Conservation (phyloP, 92 coral and sea anemone species). For the Blastomussa wellsi region DNA sequence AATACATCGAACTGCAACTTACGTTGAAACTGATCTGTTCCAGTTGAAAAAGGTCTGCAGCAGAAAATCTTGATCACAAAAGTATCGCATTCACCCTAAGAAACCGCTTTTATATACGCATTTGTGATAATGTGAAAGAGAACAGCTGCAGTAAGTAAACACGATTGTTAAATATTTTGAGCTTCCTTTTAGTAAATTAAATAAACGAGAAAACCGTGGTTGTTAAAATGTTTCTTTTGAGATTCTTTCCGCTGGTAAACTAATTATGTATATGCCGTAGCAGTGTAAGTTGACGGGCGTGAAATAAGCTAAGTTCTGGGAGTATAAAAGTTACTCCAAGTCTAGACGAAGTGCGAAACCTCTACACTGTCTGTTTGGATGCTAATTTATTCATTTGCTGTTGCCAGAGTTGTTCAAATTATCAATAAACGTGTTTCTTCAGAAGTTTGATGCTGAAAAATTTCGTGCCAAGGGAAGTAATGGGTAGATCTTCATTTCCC, state of each 20-base stretch:
- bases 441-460: not conserved
- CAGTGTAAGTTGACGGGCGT: not conserved
- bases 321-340: not conserved
- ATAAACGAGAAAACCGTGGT: not conserved
- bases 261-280: not conserved
- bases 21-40: not conserved
- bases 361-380: not conserved
- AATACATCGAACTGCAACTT: not conserved
- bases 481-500: not conserved
- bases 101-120: not conserved
- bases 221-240: not conserved
- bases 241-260: not conserved
- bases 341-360: not conserved
- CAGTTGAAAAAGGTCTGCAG: not conserved
- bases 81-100: not conserved
- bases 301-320: not conserved
- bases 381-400: not conserved
- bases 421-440: not conserved
- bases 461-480: not conserved
- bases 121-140: not conserved
- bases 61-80: not conserved
- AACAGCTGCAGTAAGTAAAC: not conserved
- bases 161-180: not conserved
- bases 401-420: not conserved
- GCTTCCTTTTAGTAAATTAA: not conserved